Evolutionary conservation across 2,113 vertebrate species (phyloP).

Genomic region (Ploceus nigricollis): DNA sequence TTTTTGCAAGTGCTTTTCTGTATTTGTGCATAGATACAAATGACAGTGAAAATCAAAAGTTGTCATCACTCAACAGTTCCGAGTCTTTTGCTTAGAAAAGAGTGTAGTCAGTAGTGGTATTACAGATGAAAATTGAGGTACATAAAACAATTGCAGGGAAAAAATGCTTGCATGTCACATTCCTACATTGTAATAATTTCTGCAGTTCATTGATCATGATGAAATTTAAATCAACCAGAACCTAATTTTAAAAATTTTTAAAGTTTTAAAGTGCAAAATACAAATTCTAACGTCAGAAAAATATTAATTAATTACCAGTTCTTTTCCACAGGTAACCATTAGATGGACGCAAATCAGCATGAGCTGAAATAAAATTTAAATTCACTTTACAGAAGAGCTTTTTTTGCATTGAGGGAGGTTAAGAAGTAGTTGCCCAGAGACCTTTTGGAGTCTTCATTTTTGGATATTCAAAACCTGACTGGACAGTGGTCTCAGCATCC

Average conservation of each 20-base stretch:
- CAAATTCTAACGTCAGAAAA: not conserved
- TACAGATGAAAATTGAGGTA: not conserved
- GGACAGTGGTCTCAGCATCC: fast-evolving
- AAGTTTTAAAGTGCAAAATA: not conserved
- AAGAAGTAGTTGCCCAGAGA: not conserved
- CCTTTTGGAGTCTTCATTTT: not conserved
- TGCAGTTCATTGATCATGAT: not conserved
- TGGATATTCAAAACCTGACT: not conserved
- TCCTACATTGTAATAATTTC: not conserved
- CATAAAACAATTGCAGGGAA: not conserved
- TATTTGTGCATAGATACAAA: not conserved
- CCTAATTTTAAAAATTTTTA: too few relatives aligned
- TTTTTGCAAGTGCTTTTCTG: not conserved
- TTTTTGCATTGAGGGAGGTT: not conserved
- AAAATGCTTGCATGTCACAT: not conserved
- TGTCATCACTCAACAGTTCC: not conserved
- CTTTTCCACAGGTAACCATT: not conserved
- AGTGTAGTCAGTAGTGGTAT: not conserved
- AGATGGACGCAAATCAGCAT: not conserved
- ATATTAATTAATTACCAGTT: not conserved
- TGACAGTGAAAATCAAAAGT: not conserved
- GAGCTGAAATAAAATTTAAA: not conserved
- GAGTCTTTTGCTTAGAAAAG: not conserved
- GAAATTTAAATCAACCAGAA: not conserved
- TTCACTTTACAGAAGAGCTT: not conserved